Evolutionary conservation across 2,888 invertebrate species (phyloP), one percentile per base, ranked within the genome.

Genomic region (Drosophila affinis): DNA sequence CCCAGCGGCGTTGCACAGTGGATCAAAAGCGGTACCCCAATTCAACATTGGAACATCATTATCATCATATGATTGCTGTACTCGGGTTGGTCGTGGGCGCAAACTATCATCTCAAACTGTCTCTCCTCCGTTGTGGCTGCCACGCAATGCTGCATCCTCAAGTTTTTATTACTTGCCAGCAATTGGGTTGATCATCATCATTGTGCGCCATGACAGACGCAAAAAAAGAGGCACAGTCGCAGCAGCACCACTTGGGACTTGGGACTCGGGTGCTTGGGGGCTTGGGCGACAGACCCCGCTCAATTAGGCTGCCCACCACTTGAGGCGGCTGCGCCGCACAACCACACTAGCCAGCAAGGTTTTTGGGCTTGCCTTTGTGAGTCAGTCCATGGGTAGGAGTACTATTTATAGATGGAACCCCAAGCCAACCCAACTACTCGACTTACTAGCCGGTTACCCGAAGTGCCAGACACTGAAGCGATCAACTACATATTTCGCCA

Each of bases 231-330:
- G 6, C 39, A 39, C 39, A 39, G 14, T 9, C 39, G 12, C 49
- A 62, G 12, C 49, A 62, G 55, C 49, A 63, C 67, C 78, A 78
- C 82, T 85, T 79, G 78, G 72, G 62, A 4, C 34, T 34, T 4
- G 34, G 3, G 7, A 27, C 27, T 27, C 27, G 6, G 4, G 34
- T 1, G 0, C 29, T 34, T 12, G 34, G 12, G 34, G 14, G 60
- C 57, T 47, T 70, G 82, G 77, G 68, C 53, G 73, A 60, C 72
- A 65, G 68, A 82, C 83, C 83, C 77, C 67, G 70, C 79, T 87
- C 83, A 87, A 87, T 83, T 83, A 87, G 85, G 80, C 83, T 87
- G 78, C 83, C 87, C 83, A 87, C 83, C 79, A 79, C 62, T 72
- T 58, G 75, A 52, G 77, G 48, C 27, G 34, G 12, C 4, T 4